Base-by-base conservation (phyloP, 2,113 vertebrate genomes). In the Catharus minimus region DNA sequence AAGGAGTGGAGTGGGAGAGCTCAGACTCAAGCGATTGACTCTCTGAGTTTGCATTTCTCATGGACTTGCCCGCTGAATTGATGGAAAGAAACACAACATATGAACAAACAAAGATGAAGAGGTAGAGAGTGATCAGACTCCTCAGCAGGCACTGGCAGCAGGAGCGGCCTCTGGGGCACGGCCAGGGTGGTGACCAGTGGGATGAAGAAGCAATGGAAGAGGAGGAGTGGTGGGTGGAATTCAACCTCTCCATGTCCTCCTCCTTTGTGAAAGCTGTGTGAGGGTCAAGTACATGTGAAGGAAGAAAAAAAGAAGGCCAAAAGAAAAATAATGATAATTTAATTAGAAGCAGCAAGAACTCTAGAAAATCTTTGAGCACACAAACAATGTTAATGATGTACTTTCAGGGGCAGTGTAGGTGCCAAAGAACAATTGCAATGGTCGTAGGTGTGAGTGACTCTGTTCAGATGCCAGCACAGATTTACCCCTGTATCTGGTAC, bases 91-190 rank as follows among this genome's bases (percentile, higher is more conserved):
- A 97, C 88, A 98, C 94, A 95, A 98, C 90, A 94, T 94, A 97
- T 93, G 96, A 97, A 94, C 92, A 98, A 91, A 98, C 67, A 95
- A 97, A 97, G 95, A 97, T 95, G 93, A 98, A 95, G 90, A 98
- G 94, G 94, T 98, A 97, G 79, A 97, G 81, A 4, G 76, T 93
- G 82, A 97, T 91, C 93, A 98, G 96, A 89, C 96, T 94, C 97
- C 93, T 95, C 90, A 97, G 95, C 86, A 97, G 90, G 91, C 89
- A 97, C 82, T 89, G 97, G 95, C 96, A 97, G 94, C 97, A 98
- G 95, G 97, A 97, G 79, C 93, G 97, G 77, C 94, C 91, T 79
- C 93, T 97, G 96, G 97, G 97, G 96, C 94, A 98, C 62, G 96
- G 71, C 27, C 96, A 96, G 66, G 94, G 83, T 91, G 97, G 95